Base-by-base conservation (phyloP, 2,113 vertebrate species). In the Hoplias malabaricus region DNA sequence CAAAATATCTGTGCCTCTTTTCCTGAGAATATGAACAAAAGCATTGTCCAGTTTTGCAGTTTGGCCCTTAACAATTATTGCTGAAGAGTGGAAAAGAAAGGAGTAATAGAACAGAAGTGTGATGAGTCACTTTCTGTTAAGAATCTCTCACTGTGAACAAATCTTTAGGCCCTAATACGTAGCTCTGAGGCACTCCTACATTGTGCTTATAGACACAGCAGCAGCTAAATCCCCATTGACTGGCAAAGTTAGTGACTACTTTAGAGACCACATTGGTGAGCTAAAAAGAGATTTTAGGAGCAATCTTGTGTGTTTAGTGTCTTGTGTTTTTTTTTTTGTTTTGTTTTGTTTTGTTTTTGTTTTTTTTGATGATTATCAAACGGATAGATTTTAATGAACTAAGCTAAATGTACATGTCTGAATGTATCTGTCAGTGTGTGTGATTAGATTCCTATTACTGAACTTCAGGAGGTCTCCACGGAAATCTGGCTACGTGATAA, bases 61-160 rank as follows among this genome's bases (percentile, higher is more conserved):
- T n/a, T n/a, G n/a, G n/a, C n/a, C n/a, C n/a, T n/a, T n/a, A n/a
- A n/a, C n/a, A n/a, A n/a, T n/a, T n/a, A n/a, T n/a, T n/a, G n/a
- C n/a, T n/a, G n/a, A n/a, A n/a, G n/a, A 42, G 40, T 42, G 40
- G 40, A 42, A 42, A 21, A 31, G 10, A 69, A 19, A 21, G 9
- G 16, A 12, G 4, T 69, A 10, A 69, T 38, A 16, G 16, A 48
- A 48, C 42, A 46, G 10, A 43, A 43, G 16, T 1, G 40, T 67
- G 38, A 16, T 21, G 11, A 68, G 36, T 12, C n/a, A 65, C 11
- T 27, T 29, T 68, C 38, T 46, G 40, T 21, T 19, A 13, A 29
- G 40, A 69, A 46, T 50, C 42, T 69, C 46, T 21, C n/a, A 13
- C 16, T 27, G 33, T 33, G 66, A 69, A 33, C 66, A 69, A 69